Conservation (phyloP, 2,113 vertebrate genomes). For the Hippocampus mohnikei region DNA sequence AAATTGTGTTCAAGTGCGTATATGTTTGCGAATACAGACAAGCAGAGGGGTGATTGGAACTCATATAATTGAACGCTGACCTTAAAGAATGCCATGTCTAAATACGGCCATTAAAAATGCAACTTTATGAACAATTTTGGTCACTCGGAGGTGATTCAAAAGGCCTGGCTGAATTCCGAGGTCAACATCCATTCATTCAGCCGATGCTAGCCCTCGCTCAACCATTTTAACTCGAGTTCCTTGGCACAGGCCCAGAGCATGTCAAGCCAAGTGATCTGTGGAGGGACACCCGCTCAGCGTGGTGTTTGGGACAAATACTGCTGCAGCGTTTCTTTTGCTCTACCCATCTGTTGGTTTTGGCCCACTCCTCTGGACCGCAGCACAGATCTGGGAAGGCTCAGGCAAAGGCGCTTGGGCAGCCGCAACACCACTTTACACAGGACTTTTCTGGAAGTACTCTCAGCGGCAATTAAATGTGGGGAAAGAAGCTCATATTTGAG, state of each 20-base stretch:
- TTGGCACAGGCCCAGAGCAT: conserved; percentile 50
- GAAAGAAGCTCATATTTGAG: conserved; percentile 34
- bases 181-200: conserved; percentile 10
- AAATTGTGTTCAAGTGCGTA: conserved; percentile 3
- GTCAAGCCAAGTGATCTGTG: conserved; percentile 62
- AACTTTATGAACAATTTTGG: neutral
- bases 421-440: conserved; percentile 66
- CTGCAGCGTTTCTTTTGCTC: conserved; percentile 65
- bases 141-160: neutral
- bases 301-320: conserved; percentile 64
- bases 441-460: conserved; percentile 63
- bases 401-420: conserved; percentile 59
- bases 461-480: conserved; percentile 54
- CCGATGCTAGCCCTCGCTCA: conserved; percentile 10
- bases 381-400: conserved; percentile 54
- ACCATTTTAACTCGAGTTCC: conserved; percentile 4
- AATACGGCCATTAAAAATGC: neutral
- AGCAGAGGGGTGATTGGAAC: conserved; percentile 1
- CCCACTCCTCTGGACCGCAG: conserved; percentile 54
- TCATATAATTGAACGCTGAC: neutral
- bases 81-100: neutral
- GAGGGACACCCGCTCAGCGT: conserved; percentile 54
- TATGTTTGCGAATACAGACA: conserved; percentile 16
- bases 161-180: conserved; percentile 2
- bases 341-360: conserved; percentile 73